phyloP scores from a whole-genome alignment of 1,140 invertebrate species.

The Aphelinus atriplicis region DNA sequence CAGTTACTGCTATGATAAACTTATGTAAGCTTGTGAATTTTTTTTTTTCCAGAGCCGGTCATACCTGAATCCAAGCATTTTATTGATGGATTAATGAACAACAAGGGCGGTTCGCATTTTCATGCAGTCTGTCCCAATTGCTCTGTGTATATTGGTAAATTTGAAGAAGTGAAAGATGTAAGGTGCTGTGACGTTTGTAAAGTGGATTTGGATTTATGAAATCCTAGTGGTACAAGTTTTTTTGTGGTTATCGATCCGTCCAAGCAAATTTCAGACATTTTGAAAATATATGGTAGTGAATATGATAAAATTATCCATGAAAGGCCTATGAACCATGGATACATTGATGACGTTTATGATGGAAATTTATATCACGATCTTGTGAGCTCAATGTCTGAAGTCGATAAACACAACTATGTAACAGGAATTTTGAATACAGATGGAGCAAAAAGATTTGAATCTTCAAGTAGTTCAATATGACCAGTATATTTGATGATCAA shows the following conservation, averaged over 20 bases:
- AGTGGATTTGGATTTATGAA: not conserved
- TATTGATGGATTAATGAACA: constrained; percentile 8
- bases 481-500: constrained; percentile 17
- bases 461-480: constrained; percentile 1
- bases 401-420: not conserved
- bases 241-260: constrained; percentile 16
- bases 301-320: constrained; percentile 2
- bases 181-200: not conserved
- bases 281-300: not conserved
- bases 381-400: not conserved
- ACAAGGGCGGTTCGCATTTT: not conserved
- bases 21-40: constrained; percentile 17
- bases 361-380: no score
- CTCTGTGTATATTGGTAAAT: not conserved
- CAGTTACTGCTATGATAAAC: not conserved
- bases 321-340: not conserved
- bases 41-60: not conserved
- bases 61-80: constrained; percentile 11
- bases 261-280: not conserved
- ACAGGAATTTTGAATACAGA: constrained; percentile 24
- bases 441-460: constrained; percentile 3
- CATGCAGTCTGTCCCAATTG: constrained; percentile 22
- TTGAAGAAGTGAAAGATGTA: not conserved
- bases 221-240: constrained; percentile 8
- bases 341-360: constrained; percentile 19